Percentiles rank a stretch among this genome's conserved stretches.
phyloP scores from a whole-genome alignment of 92 coral and sea anemone species.

The Umimayanthus chanpuru region DNA sequence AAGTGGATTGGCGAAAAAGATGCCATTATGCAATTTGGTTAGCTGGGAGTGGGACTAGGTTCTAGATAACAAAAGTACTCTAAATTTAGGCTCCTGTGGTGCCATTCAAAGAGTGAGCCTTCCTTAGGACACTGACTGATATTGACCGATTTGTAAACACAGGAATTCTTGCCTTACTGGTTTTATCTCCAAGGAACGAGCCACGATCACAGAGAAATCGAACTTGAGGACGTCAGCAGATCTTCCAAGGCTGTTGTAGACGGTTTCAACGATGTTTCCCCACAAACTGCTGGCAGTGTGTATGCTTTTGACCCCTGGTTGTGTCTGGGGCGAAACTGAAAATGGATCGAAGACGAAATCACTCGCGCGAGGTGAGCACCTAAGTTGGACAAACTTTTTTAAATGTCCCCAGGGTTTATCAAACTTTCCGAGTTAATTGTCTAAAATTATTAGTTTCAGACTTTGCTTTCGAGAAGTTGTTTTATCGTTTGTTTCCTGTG shows the following conservation, averaged over 20 bases:
- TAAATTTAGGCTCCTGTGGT: neutral
- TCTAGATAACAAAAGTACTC: neutral
- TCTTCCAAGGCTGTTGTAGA: neutral
- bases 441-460: too few species aligned
- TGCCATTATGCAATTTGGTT: too few species aligned
- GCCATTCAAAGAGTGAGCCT: neutral
- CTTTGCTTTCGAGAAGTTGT: too few species aligned
- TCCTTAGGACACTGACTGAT: neutral
- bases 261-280: neutral
- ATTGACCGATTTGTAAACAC: neutral
- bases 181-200: neutral
- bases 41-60: too few species aligned
- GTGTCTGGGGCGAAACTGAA: neutral
- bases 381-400: too few species aligned
- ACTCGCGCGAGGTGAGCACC: constrained; percentile 9
- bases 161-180: neutral
- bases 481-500: too few species aligned
- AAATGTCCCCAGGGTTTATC: neutral
- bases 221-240: neutral
- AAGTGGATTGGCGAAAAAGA: too few species aligned
- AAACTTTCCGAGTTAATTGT: neutral
- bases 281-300: neutral
- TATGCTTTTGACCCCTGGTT: neutral
- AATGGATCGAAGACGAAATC: neutral
- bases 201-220: neutral